Evolutionary conservation across 2,888 invertebrate species (phyloP).

Genomic region (Malachius bipustulatus): DNA sequence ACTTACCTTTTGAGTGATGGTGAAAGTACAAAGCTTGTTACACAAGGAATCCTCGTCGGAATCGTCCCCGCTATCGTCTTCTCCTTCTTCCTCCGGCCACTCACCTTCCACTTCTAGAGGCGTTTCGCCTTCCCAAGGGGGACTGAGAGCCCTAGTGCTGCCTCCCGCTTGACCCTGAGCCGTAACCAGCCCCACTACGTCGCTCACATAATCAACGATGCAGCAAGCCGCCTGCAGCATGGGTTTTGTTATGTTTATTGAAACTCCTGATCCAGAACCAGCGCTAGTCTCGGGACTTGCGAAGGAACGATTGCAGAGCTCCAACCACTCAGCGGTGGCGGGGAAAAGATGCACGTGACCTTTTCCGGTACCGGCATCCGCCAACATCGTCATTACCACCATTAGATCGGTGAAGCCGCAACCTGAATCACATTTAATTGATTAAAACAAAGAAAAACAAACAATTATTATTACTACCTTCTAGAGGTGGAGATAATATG

Average conservation of each 20-base stretch:
- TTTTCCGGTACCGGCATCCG: constrained; percentile 70
- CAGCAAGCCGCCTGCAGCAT: constrained; percentile 71
- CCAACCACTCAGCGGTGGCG: constrained; percentile 70
- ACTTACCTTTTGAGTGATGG: constrained; percentile 80
- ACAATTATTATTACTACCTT: too few relatives aligned
- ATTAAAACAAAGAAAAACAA: too few relatives aligned
- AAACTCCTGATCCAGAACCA: constrained; percentile 41
- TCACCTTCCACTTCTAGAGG: constrained; percentile 68
- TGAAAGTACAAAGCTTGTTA: constrained; percentile 91
- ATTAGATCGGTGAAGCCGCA: constrained; percentile 71
- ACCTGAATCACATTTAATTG: too few relatives aligned
- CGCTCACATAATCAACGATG: constrained; percentile 72
- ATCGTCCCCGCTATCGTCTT: constrained; percentile 89
- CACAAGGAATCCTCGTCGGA: constrained; percentile 87
- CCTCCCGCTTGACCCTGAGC: constrained; percentile 18
- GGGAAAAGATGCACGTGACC: constrained; percentile 74
- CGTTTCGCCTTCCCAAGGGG: constrained; percentile 72
- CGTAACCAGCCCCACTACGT: constrained; percentile 43
- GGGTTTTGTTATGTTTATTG: constrained; percentile 36
- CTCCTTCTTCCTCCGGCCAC: constrained; percentile 77
- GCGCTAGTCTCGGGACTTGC: constrained; percentile 45
- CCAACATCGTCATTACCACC: constrained; percentile 68
- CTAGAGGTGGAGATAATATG: constrained; percentile 49
- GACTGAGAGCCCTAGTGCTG: constrained; percentile 43
- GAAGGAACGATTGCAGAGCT: constrained; percentile 52